Conservation (phyloP, 2,888 invertebrate species). For the Falcaria lacertinaria region DNA sequence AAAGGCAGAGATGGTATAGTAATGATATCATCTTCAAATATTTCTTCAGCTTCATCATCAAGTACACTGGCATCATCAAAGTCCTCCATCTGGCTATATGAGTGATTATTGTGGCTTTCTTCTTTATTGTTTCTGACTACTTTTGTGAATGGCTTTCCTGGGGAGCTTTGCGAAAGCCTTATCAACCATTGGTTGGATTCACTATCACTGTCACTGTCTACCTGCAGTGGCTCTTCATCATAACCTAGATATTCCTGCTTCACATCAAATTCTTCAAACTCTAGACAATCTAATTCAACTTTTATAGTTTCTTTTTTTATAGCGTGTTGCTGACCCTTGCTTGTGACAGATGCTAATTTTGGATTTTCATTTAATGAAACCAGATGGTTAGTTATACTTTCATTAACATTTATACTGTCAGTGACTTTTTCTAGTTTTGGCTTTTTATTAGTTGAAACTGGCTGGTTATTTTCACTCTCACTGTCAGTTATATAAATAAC, state of each 20-base stretch:
- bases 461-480: constrained; percentile 34
- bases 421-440: constrained; percentile 34
- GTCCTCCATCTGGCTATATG: constrained; percentile 66
- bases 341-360: too few species aligned
- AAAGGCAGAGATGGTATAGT: constrained; percentile 31
- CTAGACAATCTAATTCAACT: constrained; percentile 46
- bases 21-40: constrained; percentile 50
- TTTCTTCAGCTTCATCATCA: constrained; percentile 44
- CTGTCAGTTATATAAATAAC: constrained; percentile 49
- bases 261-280: constrained; percentile 59
- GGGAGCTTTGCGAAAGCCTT: constrained; percentile 75
- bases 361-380: too few species aligned
- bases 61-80: constrained; percentile 23
- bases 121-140: constrained; percentile 25
- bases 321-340: too few species aligned
- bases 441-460: constrained; percentile 29
- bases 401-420: too few species aligned
- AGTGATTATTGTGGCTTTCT: constrained; percentile 42
- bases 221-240: constrained; percentile 56
- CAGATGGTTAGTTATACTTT: too few species aligned
- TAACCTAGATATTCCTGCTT: constrained; percentile 62
- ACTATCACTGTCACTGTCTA: constrained; percentile 73
- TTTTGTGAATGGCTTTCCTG: constrained; percentile 54
- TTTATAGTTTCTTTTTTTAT: constrained; percentile 41
- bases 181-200: constrained; percentile 73